phyloP scores from a whole-genome alignment of 2,888 invertebrate genomes.

The Dryocosmus kuriphilus region DNA sequence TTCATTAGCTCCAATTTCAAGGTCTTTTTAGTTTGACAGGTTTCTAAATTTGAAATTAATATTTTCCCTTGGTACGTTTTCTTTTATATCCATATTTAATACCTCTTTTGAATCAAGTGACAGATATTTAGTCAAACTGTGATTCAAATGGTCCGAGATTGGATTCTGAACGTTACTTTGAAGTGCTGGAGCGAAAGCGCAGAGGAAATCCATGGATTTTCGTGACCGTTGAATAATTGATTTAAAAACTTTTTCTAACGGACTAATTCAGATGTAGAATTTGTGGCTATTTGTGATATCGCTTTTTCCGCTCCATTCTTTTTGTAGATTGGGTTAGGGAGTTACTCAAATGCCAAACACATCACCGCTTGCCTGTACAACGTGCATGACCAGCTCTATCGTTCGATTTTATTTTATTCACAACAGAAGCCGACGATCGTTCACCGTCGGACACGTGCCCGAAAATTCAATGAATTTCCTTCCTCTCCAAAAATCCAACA shows the following conservation, averaged over 20 bases:
- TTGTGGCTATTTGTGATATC: constrained; percentile 36
- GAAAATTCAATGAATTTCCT: constrained; percentile 41
- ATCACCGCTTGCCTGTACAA: constrained; percentile 39
- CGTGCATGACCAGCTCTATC: constrained; percentile 39
- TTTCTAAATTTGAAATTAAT: no score
- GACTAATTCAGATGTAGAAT: constrained; percentile 36
- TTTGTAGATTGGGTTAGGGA: constrained; percentile 26
- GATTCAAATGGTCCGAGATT: constrained; percentile 10
- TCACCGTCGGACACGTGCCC: constrained; percentile 41
- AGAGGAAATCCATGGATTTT: constrained; percentile 25
- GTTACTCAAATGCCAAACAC: constrained; percentile 40
- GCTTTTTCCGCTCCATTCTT: constrained; percentile 15
- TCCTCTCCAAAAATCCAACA: constrained; percentile 37
- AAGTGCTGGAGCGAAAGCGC: constrained; percentile 11
- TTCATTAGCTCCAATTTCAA: no score
- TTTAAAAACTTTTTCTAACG: constrained; percentile 35
- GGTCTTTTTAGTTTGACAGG: no score
- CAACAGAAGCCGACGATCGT: constrained; percentile 40
- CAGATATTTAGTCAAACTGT: background rate
- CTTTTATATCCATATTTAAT: no score
- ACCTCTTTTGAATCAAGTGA: background rate
- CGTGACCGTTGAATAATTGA: constrained; percentile 30
- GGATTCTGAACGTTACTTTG: constrained; percentile 22
- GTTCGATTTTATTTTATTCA: constrained; percentile 41
- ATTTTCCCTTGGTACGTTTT: no score